phyloP scores from a whole-genome alignment of 2,888 invertebrate genomes.

The Bembecia ichneumoniformis region DNA sequence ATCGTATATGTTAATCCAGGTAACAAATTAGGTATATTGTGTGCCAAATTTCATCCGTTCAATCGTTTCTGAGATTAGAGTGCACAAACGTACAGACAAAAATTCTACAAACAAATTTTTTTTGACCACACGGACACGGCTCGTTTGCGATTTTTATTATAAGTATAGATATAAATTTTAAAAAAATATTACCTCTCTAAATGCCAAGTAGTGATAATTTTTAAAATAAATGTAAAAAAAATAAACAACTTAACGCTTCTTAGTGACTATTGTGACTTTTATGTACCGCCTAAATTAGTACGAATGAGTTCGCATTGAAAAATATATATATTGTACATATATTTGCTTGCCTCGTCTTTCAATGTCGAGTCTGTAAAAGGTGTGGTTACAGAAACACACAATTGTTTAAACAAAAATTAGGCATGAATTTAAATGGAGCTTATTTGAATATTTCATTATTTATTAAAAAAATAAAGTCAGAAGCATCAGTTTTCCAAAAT shows the following conservation, averaged over 20 bases:
- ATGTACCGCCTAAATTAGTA: neutral
- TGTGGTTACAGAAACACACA: conserved; percentile 29
- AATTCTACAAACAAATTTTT: too few relatives aligned
- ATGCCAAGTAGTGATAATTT: neutral
- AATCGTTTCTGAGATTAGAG: too few relatives aligned
- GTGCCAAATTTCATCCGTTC: too few relatives aligned
- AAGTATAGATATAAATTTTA: too few relatives aligned
- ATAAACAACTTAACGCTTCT: neutral
- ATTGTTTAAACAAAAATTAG: conserved; percentile 32
- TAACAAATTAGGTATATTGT: too few relatives aligned
- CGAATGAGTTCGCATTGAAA: conserved; percentile 14
- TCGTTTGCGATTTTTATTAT: too few relatives aligned
- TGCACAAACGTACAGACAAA: too few relatives aligned
- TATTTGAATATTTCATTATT: conserved; percentile 17
- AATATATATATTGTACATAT: conserved; percentile 15
- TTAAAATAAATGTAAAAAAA: neutral
- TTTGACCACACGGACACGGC: too few relatives aligned
- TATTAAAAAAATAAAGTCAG: neutral
- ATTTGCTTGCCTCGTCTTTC: conserved; percentile 21
- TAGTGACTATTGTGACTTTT: neutral
- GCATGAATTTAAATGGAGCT: conserved; percentile 25
- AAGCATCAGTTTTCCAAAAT: neutral
- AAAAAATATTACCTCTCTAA: too few relatives aligned
- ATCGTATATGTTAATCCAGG: too few relatives aligned
- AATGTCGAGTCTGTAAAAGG: conserved; percentile 44